These are phyloP conservation scores for Pedetes capensis DNA, from an alignment of 2,113 vertebrate genomes.

Conservation along the genomic window DNA sequence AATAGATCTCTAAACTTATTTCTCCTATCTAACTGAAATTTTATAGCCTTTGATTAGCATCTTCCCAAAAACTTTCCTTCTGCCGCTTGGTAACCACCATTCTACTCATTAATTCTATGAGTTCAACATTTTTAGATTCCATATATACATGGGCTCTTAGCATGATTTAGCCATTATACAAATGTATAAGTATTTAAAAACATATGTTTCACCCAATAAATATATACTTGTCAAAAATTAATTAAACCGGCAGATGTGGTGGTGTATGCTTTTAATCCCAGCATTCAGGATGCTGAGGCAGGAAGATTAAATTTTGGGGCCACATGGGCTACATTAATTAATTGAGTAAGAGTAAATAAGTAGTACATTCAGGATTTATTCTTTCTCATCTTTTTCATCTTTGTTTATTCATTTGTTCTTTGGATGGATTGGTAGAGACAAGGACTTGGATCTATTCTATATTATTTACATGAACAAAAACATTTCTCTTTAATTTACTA, in stretches of 20 bases:
- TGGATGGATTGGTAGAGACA: rapidly evolving
- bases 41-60: neutral
- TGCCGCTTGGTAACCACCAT: rapidly evolving
- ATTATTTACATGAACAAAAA: neutral
- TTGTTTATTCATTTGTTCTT: neutral
- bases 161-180: neutral
- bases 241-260: neutral
- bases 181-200: neutral
- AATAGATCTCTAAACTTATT: neutral
- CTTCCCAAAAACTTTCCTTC: neutral
- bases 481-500: neutral
- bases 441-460: neutral
- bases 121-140: neutral
- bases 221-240: neutral
- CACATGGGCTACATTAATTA: neutral
- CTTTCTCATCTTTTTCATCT: neutral
- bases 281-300: neutral
- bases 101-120: neutral
- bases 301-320: neutral
- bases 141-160: neutral
- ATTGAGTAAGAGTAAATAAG: neutral
- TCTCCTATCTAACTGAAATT: neutral
- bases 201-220: neutral
- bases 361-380: neutral
- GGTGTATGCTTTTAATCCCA: neutral